Base-by-base conservation (phyloP, 2,888 invertebrate genomes). In the Eupeodes latifasciatus region DNA sequence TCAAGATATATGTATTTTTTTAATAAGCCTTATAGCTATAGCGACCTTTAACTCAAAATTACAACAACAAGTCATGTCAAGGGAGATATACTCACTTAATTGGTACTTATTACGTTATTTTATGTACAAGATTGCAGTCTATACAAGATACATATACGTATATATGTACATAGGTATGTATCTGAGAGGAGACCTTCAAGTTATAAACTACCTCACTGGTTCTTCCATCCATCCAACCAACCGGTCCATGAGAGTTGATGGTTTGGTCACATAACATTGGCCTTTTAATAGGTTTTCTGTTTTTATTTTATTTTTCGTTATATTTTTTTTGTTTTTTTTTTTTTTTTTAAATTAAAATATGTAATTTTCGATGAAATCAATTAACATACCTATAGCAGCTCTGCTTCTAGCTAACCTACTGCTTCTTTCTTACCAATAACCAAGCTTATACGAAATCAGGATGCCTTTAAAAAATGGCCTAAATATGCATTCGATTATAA, bases 71-170 rank as follows among this genome's bases (percentile, higher is more conserved):
- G 81, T 62, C 81, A 75, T 81, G 81, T 78, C 81, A 85, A 85
- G 85, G 85, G 77, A 85, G 79, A 72, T 44, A 72, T 55, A 81
- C 72, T 78, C 81, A 67, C 61, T 74, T 81, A 78, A 81, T 86
- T 86, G 81, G 72, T 81, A 77, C 77, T 71, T 76, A 81, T 81
- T 76, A 74, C 74, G 75, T 74, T 67, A 79, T 74, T 59, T 59
- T 66, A 76, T 80, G 79, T 59, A 76, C 75, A 64, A 80, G 76
- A 85, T 81, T 66, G 76, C 36, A 64, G 59, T 76, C 57, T 40
- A 69, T 53, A 59, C 47, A 4, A 40, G 1, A 40, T 1, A 40
- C 40, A 40, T 6, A 5, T 40, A 40, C 1, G 5, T 40, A 40
- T 0, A 40, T 40, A 40, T 0, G 40, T 40, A 36, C 5, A 36